A percentile compares a stretch with the other conserved stretches of the same genome.
phyloP scores from a whole-genome alignment of 2,888 invertebrate species.

The Latrodectus hesperus region DNA sequence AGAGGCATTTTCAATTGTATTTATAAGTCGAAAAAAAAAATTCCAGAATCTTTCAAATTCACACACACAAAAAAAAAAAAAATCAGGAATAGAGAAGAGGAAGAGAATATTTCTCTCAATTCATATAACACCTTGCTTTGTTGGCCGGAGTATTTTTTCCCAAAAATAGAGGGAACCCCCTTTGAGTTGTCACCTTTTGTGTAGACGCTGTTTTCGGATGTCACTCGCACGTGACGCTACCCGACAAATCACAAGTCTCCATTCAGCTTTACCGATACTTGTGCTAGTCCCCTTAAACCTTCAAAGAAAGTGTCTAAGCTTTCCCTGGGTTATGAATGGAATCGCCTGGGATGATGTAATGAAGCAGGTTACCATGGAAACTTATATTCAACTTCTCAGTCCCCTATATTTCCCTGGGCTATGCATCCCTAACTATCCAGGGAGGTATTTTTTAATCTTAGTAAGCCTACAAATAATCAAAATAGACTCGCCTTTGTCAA shows the following conservation, averaged over 20 bases:
- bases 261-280: constrained; percentile 57
- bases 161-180: constrained; percentile 27
- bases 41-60: no score
- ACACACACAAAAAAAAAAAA: not conserved
- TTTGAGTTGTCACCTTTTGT: constrained; percentile 65
- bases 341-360: constrained; percentile 57
- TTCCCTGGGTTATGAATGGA: constrained; percentile 44
- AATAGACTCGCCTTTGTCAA: no score
- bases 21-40: no score
- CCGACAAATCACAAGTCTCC: constrained; percentile 51
- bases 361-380: constrained; percentile 55
- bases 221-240: constrained; percentile 52
- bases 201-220: constrained; percentile 51
- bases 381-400: constrained; percentile 13
- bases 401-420: constrained; percentile 7
- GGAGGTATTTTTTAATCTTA: no score
- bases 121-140: constrained; percentile 35
- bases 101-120: constrained; percentile 2
- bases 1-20: no score
- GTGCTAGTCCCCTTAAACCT: constrained; percentile 32
- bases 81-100: not conserved
- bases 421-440: constrained; percentile 2
- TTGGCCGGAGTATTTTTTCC: constrained; percentile 31
- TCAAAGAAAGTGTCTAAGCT: constrained; percentile 61
- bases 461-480: no score